phyloP scores from a whole-genome alignment of 1,140 invertebrate species.

The Scaptomyza montana region DNA sequence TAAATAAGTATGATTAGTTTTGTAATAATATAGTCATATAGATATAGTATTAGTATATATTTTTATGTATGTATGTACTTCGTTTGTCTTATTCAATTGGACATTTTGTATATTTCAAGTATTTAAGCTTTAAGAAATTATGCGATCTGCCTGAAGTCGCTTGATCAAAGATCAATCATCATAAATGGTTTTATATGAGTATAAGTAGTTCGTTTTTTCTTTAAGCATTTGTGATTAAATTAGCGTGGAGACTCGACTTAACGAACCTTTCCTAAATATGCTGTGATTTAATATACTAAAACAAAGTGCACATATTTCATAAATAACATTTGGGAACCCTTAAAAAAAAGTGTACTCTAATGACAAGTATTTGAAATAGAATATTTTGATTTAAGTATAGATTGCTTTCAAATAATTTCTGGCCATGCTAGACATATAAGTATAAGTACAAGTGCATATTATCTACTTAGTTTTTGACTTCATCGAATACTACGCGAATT shows the following conservation, averaged over 20 bases:
- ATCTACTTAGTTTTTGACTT: conserved; percentile 13
- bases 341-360: conserved; percentile 19
- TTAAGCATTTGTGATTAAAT: conserved; percentile 9
- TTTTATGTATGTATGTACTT: conserved; percentile 34
- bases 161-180: conserved; percentile 69
- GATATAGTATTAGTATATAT: conserved; percentile 51
- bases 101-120: conserved; percentile 37
- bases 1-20: conserved; percentile 65
- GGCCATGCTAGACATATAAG: conserved; percentile 14
- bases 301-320: conserved; percentile 76
- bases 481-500: conserved; percentile 45
- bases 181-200: conserved; percentile 38
- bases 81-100: conserved; percentile 56
- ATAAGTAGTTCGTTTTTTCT: conserved; percentile 6
- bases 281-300: conserved; percentile 53
- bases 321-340: conserved; percentile 62
- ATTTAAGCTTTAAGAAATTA: conserved; percentile 50
- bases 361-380: too few species aligned
- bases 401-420: conserved; percentile 4
- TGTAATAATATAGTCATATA: conserved; percentile 56
- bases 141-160: conserved; percentile 44
- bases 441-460: conserved; percentile 25
- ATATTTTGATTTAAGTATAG: conserved; percentile 41
- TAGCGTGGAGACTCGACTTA: conserved; percentile 43
- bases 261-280: conserved; percentile 33